Evolutionary conservation across 2,888 invertebrate genomes (phyloP), one percentile per base, ranked within the genome.

Genomic region (Euphydryas editha): DNA sequence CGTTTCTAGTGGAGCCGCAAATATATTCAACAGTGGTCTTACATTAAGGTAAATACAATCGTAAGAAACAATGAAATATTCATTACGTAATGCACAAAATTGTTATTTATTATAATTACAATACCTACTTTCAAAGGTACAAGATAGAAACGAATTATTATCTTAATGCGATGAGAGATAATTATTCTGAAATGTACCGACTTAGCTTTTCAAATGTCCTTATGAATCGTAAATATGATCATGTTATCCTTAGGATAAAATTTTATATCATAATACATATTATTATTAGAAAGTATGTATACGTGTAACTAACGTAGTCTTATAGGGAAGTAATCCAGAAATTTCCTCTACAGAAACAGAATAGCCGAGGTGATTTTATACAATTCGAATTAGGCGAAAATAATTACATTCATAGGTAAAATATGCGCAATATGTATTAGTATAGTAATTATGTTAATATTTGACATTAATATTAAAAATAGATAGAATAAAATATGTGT

Each of bases 381-480:
- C 92, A 91, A 90, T 91, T 90, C 88, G 90, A 91, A 91, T 90
- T 89, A 92, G 92, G 91, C 91, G 60, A 81, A 92, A 91, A 89
- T 88, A 90, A 92, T 91, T 88, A 90, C 88, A 91, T 92, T 89
- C 83, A 90, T 90, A 91, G 88, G 83, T 92, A 91, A 91, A 92
- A 90, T 91, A 92, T 88, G 91, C 87, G 76, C 87, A 85, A 85
- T 89, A 86, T 87, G 87, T 87, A 89, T 85, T 91, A 89, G 86
- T 90, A 89, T 87, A 85, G 87, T 90, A 89, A 90, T 91, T 89
- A 92, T 87, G 87, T 89, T 90, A 90, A 90, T 91, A 91, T 92
- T 90, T 91, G 91, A 92, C 90, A 90, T 91, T 91, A 90, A 88
- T 92, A 91, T 92, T 92, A 90, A 92, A 91, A 92, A 91, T 92